Conservation (phyloP, 1,140 invertebrate genomes). For the Battus philenor region DNA sequence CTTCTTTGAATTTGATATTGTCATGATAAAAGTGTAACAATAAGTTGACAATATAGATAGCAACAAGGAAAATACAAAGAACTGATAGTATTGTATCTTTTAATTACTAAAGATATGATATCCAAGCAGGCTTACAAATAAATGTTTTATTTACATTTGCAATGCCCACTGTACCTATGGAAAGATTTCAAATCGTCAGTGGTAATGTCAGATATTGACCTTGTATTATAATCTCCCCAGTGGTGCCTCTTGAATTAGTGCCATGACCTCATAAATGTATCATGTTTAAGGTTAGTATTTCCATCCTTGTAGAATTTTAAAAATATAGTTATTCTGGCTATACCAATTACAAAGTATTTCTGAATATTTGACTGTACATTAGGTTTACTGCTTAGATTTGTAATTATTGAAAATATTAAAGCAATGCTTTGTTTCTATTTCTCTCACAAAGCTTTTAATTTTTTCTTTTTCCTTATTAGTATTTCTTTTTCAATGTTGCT, state of each 20-base stretch:
- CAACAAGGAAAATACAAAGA: slow-evolving; percentile 11
- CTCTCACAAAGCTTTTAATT: no score
- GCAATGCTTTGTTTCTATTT: no score
- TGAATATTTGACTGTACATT: no score
- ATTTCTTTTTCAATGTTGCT: no score
- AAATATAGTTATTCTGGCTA: no score
- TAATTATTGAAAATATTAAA: no score
- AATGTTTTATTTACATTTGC: slow-evolving; percentile 3
- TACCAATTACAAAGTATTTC: no score
- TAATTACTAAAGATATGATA: slow-evolving; percentile 16
- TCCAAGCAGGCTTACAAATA: slow-evolving; percentile 1
- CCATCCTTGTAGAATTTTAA: no score
- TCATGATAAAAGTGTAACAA: slow-evolving; percentile 7
- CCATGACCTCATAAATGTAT: slow-evolving; percentile 10
- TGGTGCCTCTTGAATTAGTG: slow-evolving; percentile 13
- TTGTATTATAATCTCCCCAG: slow-evolving; percentile 11
- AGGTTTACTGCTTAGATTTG: no score
- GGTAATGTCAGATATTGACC: not conserved
- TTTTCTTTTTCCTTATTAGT: no score
- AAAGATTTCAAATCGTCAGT: not conserved
- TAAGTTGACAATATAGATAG: slow-evolving; percentile 2
- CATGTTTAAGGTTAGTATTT: slow-evolving; percentile 14
- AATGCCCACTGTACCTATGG: slow-evolving; percentile 4
- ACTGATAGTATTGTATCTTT: slow-evolving; percentile 11
- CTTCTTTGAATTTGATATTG: slow-evolving; percentile 10